Base-by-base conservation (phyloP, 2,888 invertebrate genomes). In the Formica aserva region DNA sequence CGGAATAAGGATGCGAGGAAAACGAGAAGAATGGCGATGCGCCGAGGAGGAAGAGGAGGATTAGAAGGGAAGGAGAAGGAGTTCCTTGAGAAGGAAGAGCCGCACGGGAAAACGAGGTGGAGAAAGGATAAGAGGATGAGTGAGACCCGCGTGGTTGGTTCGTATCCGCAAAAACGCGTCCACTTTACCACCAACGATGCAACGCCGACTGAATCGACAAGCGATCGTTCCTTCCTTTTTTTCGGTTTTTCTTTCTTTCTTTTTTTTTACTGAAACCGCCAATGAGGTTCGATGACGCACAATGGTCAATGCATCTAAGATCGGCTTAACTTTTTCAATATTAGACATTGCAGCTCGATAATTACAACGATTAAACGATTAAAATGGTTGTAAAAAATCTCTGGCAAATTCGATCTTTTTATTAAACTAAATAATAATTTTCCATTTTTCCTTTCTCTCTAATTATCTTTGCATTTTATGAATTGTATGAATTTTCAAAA, bases 131-230 rank as follows among this genome's bases (percentile, higher is more conserved):
- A 57, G 48, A 71, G 35, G 78, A 71, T 52, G 52, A 52, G 52
- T n/a, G 45, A 45, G 71, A 60, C 26, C 75, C 41, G 66, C 48
- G 85, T 82, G 82, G 71, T 75, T 83, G 82, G 62, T 60, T 66
- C 57, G 48, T 41, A 41, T 60, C 41, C 66, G 67, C 80, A 82
- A 86, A 85, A 87, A 83, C 81, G 71, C 75, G 83, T 82, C 74
- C 74, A 60, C 63, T 87, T 87, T 82, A 83, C 85, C 86, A 84
- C 69, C 82, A 77, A 84, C 67, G 65, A 77, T 48, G 83, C 83
- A 60, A 67, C 69, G 82, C 71, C 48, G 66, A 38, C 63, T 78
- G 84, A 86, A 88, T 88, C 82, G 86, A 75, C 84, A 65, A 86
- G 48, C 57, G 77, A 78, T 66, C 35, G 69, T 78, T 78, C 74